A percentile compares a stretch with the other conserved stretches of the same genome.
phyloP scores from a whole-genome alignment of 1,140 invertebrate species.

The Drosophila ironensis region DNA sequence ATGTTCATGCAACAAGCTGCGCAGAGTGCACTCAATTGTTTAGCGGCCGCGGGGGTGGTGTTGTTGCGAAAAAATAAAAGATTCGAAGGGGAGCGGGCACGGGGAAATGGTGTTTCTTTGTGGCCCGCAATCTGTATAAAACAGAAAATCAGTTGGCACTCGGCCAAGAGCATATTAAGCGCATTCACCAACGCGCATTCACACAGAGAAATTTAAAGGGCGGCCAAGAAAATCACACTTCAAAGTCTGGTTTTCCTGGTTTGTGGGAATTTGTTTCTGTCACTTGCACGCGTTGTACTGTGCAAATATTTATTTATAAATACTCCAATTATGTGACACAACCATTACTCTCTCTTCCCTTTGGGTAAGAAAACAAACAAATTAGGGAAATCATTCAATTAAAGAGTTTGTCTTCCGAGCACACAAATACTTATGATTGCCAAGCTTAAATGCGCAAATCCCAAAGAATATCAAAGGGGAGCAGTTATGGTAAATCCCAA shows the following conservation, averaged over 20 bases:
- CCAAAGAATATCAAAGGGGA: not conserved
- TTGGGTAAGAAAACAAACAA: not conserved
- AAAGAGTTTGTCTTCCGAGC: no score
- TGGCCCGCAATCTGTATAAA: constrained; percentile 25
- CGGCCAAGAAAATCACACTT: not conserved
- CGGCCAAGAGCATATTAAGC: constrained; percentile 65
- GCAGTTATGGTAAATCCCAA: not conserved
- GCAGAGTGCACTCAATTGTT: constrained; percentile 67
- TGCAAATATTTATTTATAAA: not conserved
- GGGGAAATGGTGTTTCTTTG: not conserved
- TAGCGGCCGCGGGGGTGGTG: constrained; percentile 24
- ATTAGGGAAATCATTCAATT: not conserved
- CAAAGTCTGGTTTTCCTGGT: not conserved
- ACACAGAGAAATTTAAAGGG: constrained; percentile 2
- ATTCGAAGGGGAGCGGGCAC: not conserved
- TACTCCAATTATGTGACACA: no score
- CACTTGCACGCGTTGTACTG: not conserved
- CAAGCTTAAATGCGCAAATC: not conserved
- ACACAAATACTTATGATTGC: no score
- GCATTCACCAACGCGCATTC: constrained; percentile 3
- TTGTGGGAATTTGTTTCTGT: not conserved
- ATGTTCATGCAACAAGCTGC: constrained; percentile 57
- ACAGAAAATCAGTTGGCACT: constrained; percentile 61
- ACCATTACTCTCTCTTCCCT: no score
- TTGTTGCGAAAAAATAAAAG: no score